Evolutionary conservation across 2,888 invertebrate genomes (phyloP).

Genomic region (Coenonympha glycerion): DNA sequence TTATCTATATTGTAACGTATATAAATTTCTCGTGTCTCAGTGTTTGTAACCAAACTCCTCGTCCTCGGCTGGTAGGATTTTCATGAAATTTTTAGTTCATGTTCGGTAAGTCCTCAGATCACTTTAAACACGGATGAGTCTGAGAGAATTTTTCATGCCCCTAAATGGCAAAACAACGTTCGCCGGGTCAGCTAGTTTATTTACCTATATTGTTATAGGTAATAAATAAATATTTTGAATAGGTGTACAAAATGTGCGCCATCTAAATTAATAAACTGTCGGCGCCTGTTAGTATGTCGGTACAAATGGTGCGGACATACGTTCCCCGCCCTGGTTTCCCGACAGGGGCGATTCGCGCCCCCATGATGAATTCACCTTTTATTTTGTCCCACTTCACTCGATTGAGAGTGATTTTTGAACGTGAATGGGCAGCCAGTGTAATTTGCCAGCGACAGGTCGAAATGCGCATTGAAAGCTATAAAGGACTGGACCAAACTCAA

Average conservation of each 20-base stretch:
- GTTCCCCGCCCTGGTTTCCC: slow-evolving; percentile 66
- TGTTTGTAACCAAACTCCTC: too few species aligned
- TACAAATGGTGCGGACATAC: slow-evolving; percentile 72
- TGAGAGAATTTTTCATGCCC: too few species aligned
- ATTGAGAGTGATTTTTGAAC: slow-evolving; percentile 74
- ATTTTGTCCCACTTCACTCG: slow-evolving; percentile 73
- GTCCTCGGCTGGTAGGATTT: too few species aligned
- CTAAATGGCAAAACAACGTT: too few species aligned
- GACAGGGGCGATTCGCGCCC: slow-evolving; percentile 59
- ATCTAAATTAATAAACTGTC: slow-evolving; percentile 71
- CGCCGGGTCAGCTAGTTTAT: too few species aligned
- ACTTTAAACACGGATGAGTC: too few species aligned
- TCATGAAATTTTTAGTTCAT: too few species aligned
- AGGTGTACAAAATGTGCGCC: slow-evolving; percentile 31
- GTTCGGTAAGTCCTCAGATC: too few species aligned
- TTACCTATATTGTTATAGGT: too few species aligned
- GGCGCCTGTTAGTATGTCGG: slow-evolving; percentile 67
- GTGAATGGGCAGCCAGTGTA: slow-evolving; percentile 70
- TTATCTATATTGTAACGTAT: too few species aligned
- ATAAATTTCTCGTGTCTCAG: too few species aligned
- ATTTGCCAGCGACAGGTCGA: slow-evolving; percentile 70
- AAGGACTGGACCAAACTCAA: slow-evolving; percentile 67
- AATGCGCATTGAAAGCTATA: slow-evolving; percentile 70
- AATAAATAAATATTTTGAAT: slow-evolving; percentile 8
- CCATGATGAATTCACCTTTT: slow-evolving; percentile 71